phyloP scores from a whole-genome alignment of 2,888 invertebrate species.

The Colostygia pectinataria region DNA sequence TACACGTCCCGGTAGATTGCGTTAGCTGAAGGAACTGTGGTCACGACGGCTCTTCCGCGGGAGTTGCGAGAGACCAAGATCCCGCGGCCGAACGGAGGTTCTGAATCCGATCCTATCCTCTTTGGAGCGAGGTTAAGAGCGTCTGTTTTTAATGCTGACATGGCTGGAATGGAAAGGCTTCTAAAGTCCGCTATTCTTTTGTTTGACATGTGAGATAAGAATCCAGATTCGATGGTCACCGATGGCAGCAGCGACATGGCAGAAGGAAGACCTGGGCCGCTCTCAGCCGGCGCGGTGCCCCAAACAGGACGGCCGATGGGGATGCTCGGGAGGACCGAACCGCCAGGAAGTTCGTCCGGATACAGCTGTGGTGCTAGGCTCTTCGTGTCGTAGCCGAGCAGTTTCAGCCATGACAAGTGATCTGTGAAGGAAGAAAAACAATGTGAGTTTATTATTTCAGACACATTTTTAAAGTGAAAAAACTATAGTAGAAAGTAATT shows the following conservation, averaged over 20 bases:
- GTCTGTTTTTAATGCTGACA: conserved; percentile 91
- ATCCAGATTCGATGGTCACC: conserved; percentile 91
- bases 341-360: conserved; percentile 86
- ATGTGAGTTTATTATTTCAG: conserved; percentile 1
- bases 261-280: conserved; percentile 82
- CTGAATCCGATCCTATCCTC: conserved; percentile 91
- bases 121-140: conserved; percentile 89
- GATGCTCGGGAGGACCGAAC: conserved; percentile 86
- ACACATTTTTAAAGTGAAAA: no score
- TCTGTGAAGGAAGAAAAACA: conserved; percentile 79
- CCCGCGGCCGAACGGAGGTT: conserved; percentile 94
- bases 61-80: conserved; percentile 92
- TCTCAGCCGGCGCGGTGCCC: conserved; percentile 79
- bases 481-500: no score
- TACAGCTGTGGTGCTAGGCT: conserved; percentile 94
- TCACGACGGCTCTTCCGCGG: conserved; percentile 91
- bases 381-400: conserved; percentile 92
- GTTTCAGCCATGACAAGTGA: conserved; percentile 92
- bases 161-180: conserved; percentile 89
- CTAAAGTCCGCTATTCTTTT: conserved; percentile 90
- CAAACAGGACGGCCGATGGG: conserved; percentile 81
- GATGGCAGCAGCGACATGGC: conserved; percentile 86
- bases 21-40: conserved; percentile 94
- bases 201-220: conserved; percentile 90
- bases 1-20: conserved; percentile 96